Conservation (phyloP, 2,888 invertebrate genomes). For the Pogonocherus hispidulus region DNA sequence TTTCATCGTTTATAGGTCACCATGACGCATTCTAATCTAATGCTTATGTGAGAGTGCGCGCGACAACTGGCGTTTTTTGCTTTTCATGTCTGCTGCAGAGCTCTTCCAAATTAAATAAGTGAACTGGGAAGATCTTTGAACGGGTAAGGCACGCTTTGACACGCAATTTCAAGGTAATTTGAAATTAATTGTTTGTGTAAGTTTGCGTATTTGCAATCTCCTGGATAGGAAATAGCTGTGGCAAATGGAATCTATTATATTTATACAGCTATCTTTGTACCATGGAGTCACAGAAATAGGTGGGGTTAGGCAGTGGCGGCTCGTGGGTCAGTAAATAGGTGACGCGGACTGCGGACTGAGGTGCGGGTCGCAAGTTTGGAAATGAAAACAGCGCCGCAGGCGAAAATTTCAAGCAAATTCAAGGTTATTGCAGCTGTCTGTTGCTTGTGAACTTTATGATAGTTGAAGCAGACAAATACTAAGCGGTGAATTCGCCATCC, state of each 20-base stretch:
- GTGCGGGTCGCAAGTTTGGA: too few relatives aligned
- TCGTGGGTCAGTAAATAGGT: too few relatives aligned
- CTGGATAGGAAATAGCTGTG: neutral
- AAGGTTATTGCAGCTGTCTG: too few relatives aligned
- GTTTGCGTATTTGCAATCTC: neutral
- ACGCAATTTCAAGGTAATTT: slow-evolving; percentile 29
- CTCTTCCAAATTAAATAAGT: slow-evolving; percentile 20
- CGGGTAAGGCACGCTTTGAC: slow-evolving; percentile 24
- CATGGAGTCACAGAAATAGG: too few relatives aligned
- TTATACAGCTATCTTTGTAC: too few relatives aligned
- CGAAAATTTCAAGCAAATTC: too few relatives aligned
- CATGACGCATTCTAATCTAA: slow-evolving; percentile 9
- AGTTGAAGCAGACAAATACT: too few relatives aligned
- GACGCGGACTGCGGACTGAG: too few relatives aligned
- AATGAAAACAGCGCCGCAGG: too few relatives aligned
- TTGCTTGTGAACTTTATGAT: too few relatives aligned
- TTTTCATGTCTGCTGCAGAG: neutral
- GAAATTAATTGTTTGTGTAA: slow-evolving; percentile 24
- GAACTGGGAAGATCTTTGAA: neutral
- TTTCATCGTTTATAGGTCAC: slow-evolving; percentile 27
- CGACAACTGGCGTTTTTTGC: slow-evolving; percentile 11
- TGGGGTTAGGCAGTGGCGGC: too few relatives aligned
- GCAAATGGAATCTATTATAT: neutral
- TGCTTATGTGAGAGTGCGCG: slow-evolving; percentile 14
- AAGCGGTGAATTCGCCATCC: too few relatives aligned